Evolutionary conservation across 1,140 invertebrate species (phyloP).

Genomic region (Idris sp.): DNA sequence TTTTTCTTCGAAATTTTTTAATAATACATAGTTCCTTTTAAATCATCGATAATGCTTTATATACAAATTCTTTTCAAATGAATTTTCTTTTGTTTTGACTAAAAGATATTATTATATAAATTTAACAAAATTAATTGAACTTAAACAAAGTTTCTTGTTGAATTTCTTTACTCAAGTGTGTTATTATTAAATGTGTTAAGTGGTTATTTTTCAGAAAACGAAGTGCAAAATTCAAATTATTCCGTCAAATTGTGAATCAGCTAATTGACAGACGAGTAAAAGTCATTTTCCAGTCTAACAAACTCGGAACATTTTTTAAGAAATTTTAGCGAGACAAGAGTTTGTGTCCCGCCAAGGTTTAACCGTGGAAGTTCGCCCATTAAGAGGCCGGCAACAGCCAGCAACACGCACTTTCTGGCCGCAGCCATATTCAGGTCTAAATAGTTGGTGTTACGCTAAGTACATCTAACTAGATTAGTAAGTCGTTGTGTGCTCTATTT

Average conservation of each 20-base stretch:
- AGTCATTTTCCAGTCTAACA: slow-evolving; percentile 60
- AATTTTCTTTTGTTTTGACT: too few species aligned
- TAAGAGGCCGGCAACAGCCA: slow-evolving; percentile 54
- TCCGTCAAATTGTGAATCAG: slow-evolving; percentile 9
- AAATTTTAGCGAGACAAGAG: slow-evolving; percentile 74
- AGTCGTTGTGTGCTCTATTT: slow-evolving; percentile 78
- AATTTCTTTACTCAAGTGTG: too few species aligned
- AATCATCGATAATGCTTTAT: too few species aligned
- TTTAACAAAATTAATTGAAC: too few species aligned
- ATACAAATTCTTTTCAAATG: too few species aligned
- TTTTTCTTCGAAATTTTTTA: too few species aligned
- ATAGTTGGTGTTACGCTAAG: slow-evolving; percentile 77
- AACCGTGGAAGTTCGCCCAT: slow-evolving; percentile 37
- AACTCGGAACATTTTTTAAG: slow-evolving; percentile 66
- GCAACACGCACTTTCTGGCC: slow-evolving; percentile 62
- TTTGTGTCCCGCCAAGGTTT: slow-evolving; percentile 45
- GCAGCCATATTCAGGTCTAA: slow-evolving; percentile 76
- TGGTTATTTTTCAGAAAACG: too few species aligned
- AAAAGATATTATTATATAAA: too few species aligned
- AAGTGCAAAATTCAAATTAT: slow-evolving; percentile 29
- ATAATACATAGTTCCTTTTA: too few species aligned
- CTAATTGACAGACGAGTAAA: slow-evolving; percentile 43
- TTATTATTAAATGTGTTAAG: too few species aligned
- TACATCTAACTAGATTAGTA: slow-evolving; percentile 78
- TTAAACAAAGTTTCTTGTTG: too few species aligned